Evolutionary conservation across 2,113 vertebrate species (phyloP).

Genomic region (Boulengerochromis microlepis): DNA sequence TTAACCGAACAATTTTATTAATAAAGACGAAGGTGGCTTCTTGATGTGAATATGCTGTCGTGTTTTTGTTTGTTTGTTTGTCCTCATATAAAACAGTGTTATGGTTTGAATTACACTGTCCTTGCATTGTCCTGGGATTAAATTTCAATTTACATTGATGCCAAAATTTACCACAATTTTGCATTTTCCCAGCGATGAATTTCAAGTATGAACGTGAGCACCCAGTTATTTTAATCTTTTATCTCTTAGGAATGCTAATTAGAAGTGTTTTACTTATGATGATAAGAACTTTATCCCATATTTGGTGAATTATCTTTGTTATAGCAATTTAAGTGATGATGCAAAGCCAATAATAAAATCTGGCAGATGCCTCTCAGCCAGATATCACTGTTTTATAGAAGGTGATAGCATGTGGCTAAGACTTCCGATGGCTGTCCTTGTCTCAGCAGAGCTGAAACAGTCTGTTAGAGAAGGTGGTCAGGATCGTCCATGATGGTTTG

Average conservation of each 20-base stretch:
- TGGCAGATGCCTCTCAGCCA: background rate
- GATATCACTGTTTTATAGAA: background rate
- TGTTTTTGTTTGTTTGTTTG: background rate
- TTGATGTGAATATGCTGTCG: conserved; percentile 2
- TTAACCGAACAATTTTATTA: conserved; percentile 62
- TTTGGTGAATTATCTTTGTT: background rate
- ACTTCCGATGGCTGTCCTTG: background rate
- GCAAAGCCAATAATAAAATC: background rate
- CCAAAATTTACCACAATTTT: background rate
- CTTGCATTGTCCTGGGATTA: background rate
- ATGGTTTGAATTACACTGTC: background rate
- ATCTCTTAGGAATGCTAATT: background rate
- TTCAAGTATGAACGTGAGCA: background rate
- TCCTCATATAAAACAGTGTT: background rate
- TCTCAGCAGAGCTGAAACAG: background rate
- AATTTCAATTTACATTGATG: background rate
- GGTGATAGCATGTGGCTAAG: background rate
- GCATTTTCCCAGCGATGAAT: rapidly evolving
- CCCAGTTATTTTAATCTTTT: background rate
- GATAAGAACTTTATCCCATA: background rate
- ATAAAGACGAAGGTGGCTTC: conserved; percentile 68
- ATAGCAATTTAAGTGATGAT: background rate
- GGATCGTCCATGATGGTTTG: background rate
- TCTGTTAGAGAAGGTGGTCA: background rate
- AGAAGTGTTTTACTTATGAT: background rate